Evolutionary conservation across 1,140 invertebrate species (phyloP), one percentile per base, ranked within the genome.

Genomic region (Dinoponera quadriceps): DNA sequence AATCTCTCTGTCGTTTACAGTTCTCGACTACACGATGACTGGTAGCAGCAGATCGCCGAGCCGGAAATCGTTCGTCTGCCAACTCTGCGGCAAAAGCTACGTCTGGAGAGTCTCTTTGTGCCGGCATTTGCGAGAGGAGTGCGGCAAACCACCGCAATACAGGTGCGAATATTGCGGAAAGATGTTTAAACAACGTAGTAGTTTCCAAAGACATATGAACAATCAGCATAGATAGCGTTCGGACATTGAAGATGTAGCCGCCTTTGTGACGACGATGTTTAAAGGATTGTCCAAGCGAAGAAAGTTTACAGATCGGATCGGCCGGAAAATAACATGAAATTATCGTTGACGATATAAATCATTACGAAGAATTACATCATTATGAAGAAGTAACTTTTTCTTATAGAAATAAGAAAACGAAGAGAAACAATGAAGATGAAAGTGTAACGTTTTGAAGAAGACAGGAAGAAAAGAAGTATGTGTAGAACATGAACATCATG

Each of bases 151-250:
- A 4, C 83, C 89, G 0, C 80, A 84, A 4, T 88, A 69, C 54
- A 20, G 51, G 18, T 91, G 89, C 66, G 49, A 14, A 0, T 27
- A 33, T 2, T 95, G 94, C 85, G 90, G 90, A 44, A 93, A 91
- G 77, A 86, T 92, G 77, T 95, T 96, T 91, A 95, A 94, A 80
- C 94, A 95, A 80, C 93, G 94, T 54, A 91, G 85, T 89, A 92
- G 88, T 48, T 91, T 77, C 25, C 85, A 86, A 29, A 85, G 86
- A 25, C 90, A 91, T 55, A 59, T 90, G 51, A 82, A 80, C 1
- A 88, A 65, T 0, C 82, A 90, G 27, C 89, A 91, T 55, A 44
- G 13, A 27, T 16, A 80, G 14, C 9, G 13, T 18, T 0, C 20
- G 55, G 38, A 44, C 3, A 0, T 4, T 7, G 14, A 63, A 22